Evolutionary conservation across 2,797 vertebrate species (phyloP), one percentile per base, ranked within the genome.

Genomic region (Helicolenus hilgendorfi): DNA sequence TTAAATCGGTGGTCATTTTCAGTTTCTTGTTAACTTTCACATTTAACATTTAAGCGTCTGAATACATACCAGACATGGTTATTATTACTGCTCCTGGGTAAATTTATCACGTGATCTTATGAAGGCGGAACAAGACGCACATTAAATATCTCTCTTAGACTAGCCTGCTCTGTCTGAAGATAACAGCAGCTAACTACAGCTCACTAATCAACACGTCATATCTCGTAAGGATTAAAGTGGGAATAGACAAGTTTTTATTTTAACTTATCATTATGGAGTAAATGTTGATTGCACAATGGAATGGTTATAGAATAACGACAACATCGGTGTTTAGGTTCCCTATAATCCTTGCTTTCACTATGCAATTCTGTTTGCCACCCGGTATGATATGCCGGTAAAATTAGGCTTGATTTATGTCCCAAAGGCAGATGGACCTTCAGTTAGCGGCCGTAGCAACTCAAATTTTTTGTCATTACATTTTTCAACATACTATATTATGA

Each of bases 21-120:
- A 86, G 35, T 84, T 72, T 81, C 56, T 84, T 86, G 78, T 88
- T 76, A 86, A 91, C 56, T 41, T 88, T 90, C 35, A 78, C 38
- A 58, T 88, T 80, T 67, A 79, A 84, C 35, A 75, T 80, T 83
- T 80, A 74, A 69, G 60, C 65, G 35, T 88, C 79, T 89, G 63
- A 80, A 86, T 71, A 77, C 76, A 83, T 79, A 59, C 81, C 79
- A 88, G 71, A 89, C 72, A 11, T 60, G 72, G 14, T 65, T 64
- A 29, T 55, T 64, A 29, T 24, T 63, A 27, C 38, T 70, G 77
- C 58, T 85, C 67, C 71, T 85, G 68, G 41, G 31, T 72, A 15
- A 36, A 72, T 70, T 63, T 77, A 73, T 82, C 68, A 82, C 72
- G 8, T 59, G 67, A 69, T 72, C 22, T 62, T 35, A 67, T 60